Evolutionary conservation across 2,113 vertebrate species (phyloP).

Genomic region (Proterorhinus semilunaris): DNA sequence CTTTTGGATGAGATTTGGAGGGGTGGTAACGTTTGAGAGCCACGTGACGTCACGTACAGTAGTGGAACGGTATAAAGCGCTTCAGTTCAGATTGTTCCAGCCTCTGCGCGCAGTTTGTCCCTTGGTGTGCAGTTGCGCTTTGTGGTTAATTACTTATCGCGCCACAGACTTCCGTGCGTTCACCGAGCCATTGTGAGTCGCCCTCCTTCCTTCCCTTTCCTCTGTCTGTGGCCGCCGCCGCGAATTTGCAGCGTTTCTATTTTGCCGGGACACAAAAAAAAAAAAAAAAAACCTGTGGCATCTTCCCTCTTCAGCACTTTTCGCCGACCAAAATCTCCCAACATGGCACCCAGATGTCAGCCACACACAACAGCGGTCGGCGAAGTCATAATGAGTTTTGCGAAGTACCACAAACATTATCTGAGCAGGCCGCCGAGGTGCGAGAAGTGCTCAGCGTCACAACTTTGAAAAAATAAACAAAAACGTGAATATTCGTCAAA

Average conservation of each 20-base stretch:
- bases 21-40: no score
- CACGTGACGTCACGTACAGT: no score
- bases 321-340: slow-evolving; percentile 61
- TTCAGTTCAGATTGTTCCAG: background rate
- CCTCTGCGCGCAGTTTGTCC: background rate
- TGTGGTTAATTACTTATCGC: background rate
- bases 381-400: slow-evolving; percentile 28
- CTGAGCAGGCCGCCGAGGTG: slow-evolving; percentile 1
- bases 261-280: slow-evolving; percentile 45
- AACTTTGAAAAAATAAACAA: no score
- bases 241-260: slow-evolving; percentile 11
- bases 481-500: no score
- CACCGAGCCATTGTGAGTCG: background rate
- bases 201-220: background rate
- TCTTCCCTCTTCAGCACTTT: slow-evolving; percentile 60
- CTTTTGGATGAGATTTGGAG: no score
- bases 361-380: slow-evolving; percentile 34
- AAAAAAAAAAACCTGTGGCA: slow-evolving; percentile 62
- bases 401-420: slow-evolving; percentile 28
- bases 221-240: slow-evolving; percentile 11
- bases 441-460: background rate
- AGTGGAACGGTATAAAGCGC: background rate
- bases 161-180: background rate
- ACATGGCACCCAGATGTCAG: slow-evolving; percentile 76
- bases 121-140: background rate